phyloP scores from a whole-genome alignment of 1,140 invertebrate genomes.

The Scaptomyza montana region DNA sequence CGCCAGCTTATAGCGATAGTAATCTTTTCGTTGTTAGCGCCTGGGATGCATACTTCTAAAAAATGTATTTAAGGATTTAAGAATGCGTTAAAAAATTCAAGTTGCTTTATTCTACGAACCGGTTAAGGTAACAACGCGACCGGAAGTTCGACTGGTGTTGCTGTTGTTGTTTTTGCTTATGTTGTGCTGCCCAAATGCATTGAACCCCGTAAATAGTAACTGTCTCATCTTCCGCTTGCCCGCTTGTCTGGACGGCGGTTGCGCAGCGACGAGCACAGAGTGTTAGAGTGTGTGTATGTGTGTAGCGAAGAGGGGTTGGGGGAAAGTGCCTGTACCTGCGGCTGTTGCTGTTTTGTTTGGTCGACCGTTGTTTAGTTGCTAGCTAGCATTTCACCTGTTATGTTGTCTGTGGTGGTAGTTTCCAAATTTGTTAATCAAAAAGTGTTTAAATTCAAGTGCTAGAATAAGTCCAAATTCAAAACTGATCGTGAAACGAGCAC shows the following conservation, averaged over 20 bases:
- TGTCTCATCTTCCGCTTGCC: constrained; percentile 56
- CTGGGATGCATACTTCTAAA: constrained; percentile 52
- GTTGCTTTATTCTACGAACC: constrained; percentile 50
- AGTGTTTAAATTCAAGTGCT: constrained; percentile 24
- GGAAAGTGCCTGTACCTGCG: constrained; percentile 18
- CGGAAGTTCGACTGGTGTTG: constrained; percentile 39
- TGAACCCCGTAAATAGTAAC: constrained; percentile 83
- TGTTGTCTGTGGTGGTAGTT: constrained; percentile 71
- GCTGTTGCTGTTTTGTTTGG: constrained; percentile 45
- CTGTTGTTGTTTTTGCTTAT: constrained; percentile 33
- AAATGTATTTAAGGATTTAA: constrained; percentile 45
- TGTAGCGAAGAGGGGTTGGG: too few relatives aligned
- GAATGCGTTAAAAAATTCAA: constrained; percentile 24
- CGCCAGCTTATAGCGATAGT: constrained; percentile 66
- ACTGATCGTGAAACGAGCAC: constrained; percentile 7
- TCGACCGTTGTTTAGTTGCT: constrained; percentile 60
- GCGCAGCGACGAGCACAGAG: constrained; percentile 53
- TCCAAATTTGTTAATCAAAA: neutral
- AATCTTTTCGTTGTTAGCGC: constrained; percentile 11
- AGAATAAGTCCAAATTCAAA: neutral
- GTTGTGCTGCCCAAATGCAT: constrained; percentile 83
- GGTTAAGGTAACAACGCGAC: constrained; percentile 42
- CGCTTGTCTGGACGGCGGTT: constrained; percentile 38
- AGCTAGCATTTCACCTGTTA: constrained; percentile 60
- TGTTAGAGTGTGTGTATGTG: too few relatives aligned